A percentile compares a stretch with the other conserved stretches of the same genome.
These are phyloP conservation scores for Pollenia angustigena DNA, from an alignment of 2,888 invertebrate genomes.

Conservation along the genomic window DNA sequence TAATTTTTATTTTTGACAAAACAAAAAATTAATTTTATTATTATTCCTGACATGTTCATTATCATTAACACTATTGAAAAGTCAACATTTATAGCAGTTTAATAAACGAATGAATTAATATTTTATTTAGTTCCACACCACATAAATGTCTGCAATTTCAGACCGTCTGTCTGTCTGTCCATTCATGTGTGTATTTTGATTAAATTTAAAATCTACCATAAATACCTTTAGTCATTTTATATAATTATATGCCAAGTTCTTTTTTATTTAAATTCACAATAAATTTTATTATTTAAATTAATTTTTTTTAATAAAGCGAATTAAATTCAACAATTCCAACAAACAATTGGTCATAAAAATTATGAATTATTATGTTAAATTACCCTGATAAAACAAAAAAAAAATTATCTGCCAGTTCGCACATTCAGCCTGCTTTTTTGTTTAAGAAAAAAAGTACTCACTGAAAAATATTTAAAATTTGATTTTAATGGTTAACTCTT, in stretches of 20 bases:
- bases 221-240: slow-evolving; percentile 50
- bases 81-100: slow-evolving; percentile 41
- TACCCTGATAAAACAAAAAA: slow-evolving; percentile 19
- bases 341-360: slow-evolving; percentile 67
- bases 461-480: slow-evolving; percentile 24
- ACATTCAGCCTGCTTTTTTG: too few relatives aligned
- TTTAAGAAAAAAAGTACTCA: slow-evolving; percentile 22
- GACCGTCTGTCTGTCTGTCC: neutral
- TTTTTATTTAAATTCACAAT: slow-evolving; percentile 4
- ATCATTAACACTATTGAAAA: slow-evolving; percentile 63
- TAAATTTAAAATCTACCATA: slow-evolving; percentile 44
- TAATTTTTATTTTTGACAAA: neutral
- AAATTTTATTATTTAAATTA: neutral
- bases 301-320: neutral
- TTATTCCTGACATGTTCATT: slow-evolving; percentile 67
- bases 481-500: slow-evolving; percentile 24
- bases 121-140: neutral
- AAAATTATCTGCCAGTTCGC: too few relatives aligned
- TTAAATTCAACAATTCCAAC: slow-evolving; percentile 26
- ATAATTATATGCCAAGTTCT: slow-evolving; percentile 41
- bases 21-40: slow-evolving; percentile 40
- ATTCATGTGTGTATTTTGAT: slow-evolving; percentile 13
- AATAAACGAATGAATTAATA: slow-evolving; percentile 52
- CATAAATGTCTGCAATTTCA: slow-evolving; percentile 7
- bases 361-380: slow-evolving; percentile 60